Percentiles rank a stretch among this genome's conserved stretches.
Evolutionary conservation across 2,797 vertebrate species (phyloP).

Genomic region (Chiloscyllium punctatum): DNA sequence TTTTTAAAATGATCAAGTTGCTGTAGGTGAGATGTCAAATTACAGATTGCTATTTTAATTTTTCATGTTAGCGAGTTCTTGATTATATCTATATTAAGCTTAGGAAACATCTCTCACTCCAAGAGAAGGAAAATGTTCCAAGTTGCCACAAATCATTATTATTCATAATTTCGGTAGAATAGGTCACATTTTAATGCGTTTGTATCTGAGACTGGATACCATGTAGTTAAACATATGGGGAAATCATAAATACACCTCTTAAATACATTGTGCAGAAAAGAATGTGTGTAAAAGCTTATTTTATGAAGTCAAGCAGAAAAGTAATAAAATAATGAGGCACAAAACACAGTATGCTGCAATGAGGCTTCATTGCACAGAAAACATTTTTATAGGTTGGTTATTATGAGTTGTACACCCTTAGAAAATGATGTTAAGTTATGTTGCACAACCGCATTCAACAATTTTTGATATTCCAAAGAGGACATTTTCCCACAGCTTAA

Average conservation of each 20-base stretch:
- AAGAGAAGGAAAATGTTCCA: neutral
- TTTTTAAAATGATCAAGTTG: neutral
- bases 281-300: neutral
- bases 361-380: neutral
- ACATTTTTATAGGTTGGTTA: neutral
- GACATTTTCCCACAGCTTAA: neutral
- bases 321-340: neutral
- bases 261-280: neutral
- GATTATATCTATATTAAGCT: neutral
- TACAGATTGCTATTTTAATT: neutral
- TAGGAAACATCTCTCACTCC: neutral
- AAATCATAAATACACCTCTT: neutral
- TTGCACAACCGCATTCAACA: neutral
- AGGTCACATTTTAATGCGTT: neutral
- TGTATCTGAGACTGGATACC: neutral
- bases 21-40: neutral
- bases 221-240: neutral
- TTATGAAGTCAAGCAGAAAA: neutral
- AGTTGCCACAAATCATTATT: neutral
- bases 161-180: neutral
- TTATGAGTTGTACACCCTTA: neutral
- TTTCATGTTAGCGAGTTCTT: neutral
- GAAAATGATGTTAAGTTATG: neutral
- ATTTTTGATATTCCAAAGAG: neutral
- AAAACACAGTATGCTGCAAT: neutral